Evolutionary conservation across 1,140 invertebrate genomes (phyloP), one percentile per base, ranked within the genome.

Genomic region (Caligus rogercresseyi): DNA sequence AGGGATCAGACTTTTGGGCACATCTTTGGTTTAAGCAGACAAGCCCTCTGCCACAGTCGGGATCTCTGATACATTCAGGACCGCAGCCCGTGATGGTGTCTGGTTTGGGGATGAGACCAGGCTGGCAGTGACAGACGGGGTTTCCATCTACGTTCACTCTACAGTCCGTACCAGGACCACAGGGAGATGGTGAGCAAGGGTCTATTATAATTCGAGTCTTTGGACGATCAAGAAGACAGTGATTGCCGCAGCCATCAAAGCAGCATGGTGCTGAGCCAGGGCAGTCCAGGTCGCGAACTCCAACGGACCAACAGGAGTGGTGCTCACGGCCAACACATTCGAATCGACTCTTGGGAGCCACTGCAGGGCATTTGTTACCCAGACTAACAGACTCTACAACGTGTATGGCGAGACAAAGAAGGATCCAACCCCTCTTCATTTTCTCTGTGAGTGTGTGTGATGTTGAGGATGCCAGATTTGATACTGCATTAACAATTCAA

Each of bases 11-110:
- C 24, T 25, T 63, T 18, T 55, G 51, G 55, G 52, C 23, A 21
- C 25, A 13, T 55, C 14, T 11, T n/a, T 84, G 80, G 11, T 15
- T 61, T 52, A 15, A 3, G 3, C n/a, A 61, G 15, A 52, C 59
- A 61, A 19, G 59, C 52, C 15, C 52, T 61, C 79, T 81, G 24
- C 13, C 26, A 24, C 61, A 63, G 15, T 63, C 61, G n/a, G 54
- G 51, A 24, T 63, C 55, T 4, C 23, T 24, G 7, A 62, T 24
- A 54, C 55, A 57, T 11, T 62, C 54, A 63, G 61, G 54, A 11
- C 51, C 51, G 21, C 55, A 57, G n/a, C 61, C 54, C 14, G 61
- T 63, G n/a, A 62, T 57, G n/a, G 54, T 57, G 43, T 62, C 61
- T 43, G 61, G 61, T 52, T 63, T 57, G 19, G 61, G 51, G 18